These are phyloP conservation scores for Melipona quadrifasciata DNA, from an alignment of 1,140 invertebrate genomes.

Conservation along the genomic window DNA sequence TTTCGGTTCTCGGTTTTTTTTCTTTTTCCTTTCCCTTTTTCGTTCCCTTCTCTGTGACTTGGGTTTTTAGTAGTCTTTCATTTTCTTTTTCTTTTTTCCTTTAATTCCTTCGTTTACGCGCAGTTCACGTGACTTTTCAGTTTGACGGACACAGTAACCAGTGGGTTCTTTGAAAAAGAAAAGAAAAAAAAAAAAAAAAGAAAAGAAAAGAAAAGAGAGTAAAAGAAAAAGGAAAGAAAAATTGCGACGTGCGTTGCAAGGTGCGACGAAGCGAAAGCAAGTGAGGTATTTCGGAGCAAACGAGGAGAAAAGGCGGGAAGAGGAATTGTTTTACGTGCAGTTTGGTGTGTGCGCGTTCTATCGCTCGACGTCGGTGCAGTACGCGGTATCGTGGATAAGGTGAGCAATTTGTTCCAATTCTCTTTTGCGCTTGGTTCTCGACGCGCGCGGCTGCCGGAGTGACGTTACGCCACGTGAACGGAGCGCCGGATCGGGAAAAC, in stretches of 20 bases:
- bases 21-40: background rate
- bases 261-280: conserved; percentile 6
- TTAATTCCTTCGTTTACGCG: background rate
- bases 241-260: background rate
- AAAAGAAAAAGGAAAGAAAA: too few relatives aligned
- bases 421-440: background rate
- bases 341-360: conserved; percentile 61
- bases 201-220: too few relatives aligned
- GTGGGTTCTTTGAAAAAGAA: too few relatives aligned
- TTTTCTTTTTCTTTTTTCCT: background rate
- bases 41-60: background rate
- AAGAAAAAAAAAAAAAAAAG: too few relatives aligned
- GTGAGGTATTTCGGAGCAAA: conserved; percentile 29
- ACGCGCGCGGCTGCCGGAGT: background rate
- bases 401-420: conserved; percentile 40
- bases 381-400: conserved; percentile 40
- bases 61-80: background rate
- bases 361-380: conserved; percentile 39
- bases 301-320: conserved; percentile 42
- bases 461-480: conserved; percentile 28
- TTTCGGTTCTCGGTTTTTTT: background rate
- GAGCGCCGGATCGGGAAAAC: background rate
- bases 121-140: background rate
- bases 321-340: conserved; percentile 57
- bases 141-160: background rate